Conservation (phyloP, 2,888 invertebrate species). For the Neelides folsomi region DNA sequence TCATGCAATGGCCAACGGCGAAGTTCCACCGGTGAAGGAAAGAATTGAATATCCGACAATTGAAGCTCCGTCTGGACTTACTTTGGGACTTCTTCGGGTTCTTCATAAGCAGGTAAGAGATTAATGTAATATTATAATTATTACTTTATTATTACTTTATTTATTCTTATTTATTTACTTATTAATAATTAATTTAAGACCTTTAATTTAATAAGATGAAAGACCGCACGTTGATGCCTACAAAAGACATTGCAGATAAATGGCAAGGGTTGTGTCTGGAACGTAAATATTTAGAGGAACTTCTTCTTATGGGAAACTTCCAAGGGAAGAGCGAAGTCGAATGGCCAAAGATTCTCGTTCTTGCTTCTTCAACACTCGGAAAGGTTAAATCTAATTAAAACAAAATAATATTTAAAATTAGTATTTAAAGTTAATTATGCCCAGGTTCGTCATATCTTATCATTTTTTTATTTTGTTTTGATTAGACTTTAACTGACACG, state of each 20-base stretch:
- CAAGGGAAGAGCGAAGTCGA: constrained; percentile 12
- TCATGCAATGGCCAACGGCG: constrained; percentile 17
- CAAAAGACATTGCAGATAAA: constrained; percentile 14
- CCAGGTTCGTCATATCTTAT: not conserved
- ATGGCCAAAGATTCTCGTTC: constrained; percentile 22
- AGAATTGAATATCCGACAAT: constrained; percentile 16
- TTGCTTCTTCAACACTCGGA: constrained; percentile 24
- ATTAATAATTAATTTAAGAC: not conserved
- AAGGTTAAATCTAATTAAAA: constrained; percentile 10
- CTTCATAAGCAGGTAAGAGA: constrained; percentile 57
- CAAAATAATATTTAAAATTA: too few species aligned
- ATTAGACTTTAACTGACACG: constrained; percentile 25
- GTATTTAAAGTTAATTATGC: not conserved
- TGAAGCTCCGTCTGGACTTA: constrained; percentile 15
- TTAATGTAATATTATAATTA: constrained; percentile 35
- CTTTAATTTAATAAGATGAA: constrained; percentile 11
- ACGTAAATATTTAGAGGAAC: constrained; percentile 13
- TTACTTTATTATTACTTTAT: too few species aligned
- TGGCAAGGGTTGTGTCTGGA: constrained; percentile 27
- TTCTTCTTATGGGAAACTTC: constrained; percentile 13
- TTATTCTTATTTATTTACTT: too few species aligned
- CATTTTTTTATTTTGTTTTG: constrained; percentile 1
- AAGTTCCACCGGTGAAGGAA: constrained; percentile 21
- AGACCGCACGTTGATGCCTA: constrained; percentile 8
- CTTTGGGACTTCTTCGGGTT: constrained; percentile 14